These are phyloP conservation scores for Sebastes iracundus DNA, from an alignment of 2,797 vertebrate genomes.

Conservation along the genomic window DNA sequence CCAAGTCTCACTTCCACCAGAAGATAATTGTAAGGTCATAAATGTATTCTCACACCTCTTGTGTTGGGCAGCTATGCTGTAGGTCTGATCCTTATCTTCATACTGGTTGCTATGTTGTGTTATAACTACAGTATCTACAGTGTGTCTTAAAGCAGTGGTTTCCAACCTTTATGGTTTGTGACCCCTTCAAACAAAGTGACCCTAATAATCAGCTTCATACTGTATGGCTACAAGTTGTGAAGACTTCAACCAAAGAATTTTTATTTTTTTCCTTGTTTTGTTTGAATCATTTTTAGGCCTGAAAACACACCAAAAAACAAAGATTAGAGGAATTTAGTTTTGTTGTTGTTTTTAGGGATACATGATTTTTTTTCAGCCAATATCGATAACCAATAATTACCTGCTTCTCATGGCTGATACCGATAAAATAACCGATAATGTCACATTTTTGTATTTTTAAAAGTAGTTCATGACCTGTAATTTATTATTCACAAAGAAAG, in stretches of 20 bases:
- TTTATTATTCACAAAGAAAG: too few relatives aligned
- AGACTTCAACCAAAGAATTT: not conserved
- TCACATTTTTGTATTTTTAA: too few relatives aligned
- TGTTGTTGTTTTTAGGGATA: not conserved
- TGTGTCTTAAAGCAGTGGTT: not conserved
- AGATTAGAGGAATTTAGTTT: not conserved
- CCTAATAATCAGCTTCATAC: not conserved
- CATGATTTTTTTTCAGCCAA: too few relatives aligned
- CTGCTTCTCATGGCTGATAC: too few relatives aligned
- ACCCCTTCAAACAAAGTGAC: not conserved
- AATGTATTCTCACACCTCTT: not conserved
- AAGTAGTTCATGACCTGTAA: fast-evolving
- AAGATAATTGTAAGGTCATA: not conserved
- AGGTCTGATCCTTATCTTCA: not conserved
- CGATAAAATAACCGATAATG: too few relatives aligned
- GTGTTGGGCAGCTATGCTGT: not conserved
- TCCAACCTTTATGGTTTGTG: not conserved
- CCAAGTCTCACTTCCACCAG: not conserved
- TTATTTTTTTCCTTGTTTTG: fast-evolving
- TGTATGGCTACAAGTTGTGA: not conserved
- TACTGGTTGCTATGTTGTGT: not conserved
- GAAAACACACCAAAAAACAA: not conserved
- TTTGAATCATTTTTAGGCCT: not conserved
- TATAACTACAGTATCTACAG: too few relatives aligned
- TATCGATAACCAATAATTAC: too few relatives aligned